Evolutionary conservation across 2,888 invertebrate genomes (phyloP), one percentile per base, ranked within the genome.

Genomic region (Lordiphosa andalusiaca): DNA sequence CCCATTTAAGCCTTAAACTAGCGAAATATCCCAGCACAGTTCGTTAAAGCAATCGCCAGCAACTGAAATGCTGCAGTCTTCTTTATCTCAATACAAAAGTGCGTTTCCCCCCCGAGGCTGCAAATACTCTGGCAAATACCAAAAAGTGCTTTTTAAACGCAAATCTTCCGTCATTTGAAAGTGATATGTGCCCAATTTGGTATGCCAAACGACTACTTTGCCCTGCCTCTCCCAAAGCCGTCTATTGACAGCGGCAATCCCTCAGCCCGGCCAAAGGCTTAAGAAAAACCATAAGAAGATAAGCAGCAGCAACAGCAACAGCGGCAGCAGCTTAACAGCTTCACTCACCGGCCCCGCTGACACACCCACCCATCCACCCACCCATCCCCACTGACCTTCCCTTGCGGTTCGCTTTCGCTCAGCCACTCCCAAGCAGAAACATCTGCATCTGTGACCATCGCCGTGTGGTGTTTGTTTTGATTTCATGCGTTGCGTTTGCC

Each of bases 391-490:
- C 30, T 30, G 30, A 42, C 23, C 23, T 10, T n/a, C n/a, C 30
- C 10, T 1, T 39, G 16, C 19, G 9, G 19, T 39, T 39, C 39
- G 19, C 33, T 44, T 44, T 44, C 16, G 2, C 7, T 7, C 6
- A 10, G 44, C 23, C 30, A 33, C 30, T 16, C 30, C 30, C 13
- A 33, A 16, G 30, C 44, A 44, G 16, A 33, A 38, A 48, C 37
- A 23, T 38, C 48, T 36, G 59, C 60, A 51, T 48, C 54, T 62
- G 48, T 47, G 35, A 46, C 60, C 57, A 53, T 46, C 33, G 64
- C 48, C 53, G 33, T 64, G 63, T 59, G 61, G 57, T 66, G 66
- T 71, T 67, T 76, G 80, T 69, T 82, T 74, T 78, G 72, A 82
- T 82, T 67, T 74, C 56, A 49, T 71, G 55, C 54, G 47, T 54